Percentiles rank a stretch among this genome's conserved stretches.
phyloP scores from a whole-genome alignment of 2,797 vertebrate species.

The Diglossa cyanea region DNA sequence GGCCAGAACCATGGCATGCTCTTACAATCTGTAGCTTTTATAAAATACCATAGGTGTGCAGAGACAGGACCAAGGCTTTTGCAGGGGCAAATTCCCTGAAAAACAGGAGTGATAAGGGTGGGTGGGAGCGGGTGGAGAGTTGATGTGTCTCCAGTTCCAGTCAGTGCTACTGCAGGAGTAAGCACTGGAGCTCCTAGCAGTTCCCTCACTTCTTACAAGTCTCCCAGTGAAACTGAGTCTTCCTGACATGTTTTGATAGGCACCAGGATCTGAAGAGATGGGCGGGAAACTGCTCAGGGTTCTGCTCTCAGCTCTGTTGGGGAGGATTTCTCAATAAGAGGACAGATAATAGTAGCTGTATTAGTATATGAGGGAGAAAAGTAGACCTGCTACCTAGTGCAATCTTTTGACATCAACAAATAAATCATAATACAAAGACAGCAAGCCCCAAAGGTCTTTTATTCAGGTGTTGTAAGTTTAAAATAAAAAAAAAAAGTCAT shows the following conservation, averaged over 20 bases:
- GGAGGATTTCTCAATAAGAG: neutral
- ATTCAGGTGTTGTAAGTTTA: constrained; percentile 45
- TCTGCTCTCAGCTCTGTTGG: neutral
- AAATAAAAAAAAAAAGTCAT: neutral
- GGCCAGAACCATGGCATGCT: neutral
- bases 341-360: neutral
- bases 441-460: constrained; percentile 54
- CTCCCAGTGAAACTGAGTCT: neutral
- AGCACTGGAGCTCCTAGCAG: neutral
- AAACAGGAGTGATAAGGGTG: neutral
- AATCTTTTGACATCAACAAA: constrained; percentile 38
- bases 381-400: neutral
- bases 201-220: neutral
- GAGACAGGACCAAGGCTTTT: neutral
- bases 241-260: neutral
- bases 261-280: neutral
- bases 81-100: neutral
- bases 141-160: neutral
- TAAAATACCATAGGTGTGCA: neutral
- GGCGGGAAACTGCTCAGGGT: neutral
- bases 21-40: neutral
- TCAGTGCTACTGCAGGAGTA: neutral
- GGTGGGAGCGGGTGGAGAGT: neutral
- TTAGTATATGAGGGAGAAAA: neutral
- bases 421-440: constrained; percentile 63